Percentiles rank a stretch among this genome's conserved stretches.
Conservation (phyloP, 2,113 vertebrate species). For the Petrocephalus zakoni region DNA sequence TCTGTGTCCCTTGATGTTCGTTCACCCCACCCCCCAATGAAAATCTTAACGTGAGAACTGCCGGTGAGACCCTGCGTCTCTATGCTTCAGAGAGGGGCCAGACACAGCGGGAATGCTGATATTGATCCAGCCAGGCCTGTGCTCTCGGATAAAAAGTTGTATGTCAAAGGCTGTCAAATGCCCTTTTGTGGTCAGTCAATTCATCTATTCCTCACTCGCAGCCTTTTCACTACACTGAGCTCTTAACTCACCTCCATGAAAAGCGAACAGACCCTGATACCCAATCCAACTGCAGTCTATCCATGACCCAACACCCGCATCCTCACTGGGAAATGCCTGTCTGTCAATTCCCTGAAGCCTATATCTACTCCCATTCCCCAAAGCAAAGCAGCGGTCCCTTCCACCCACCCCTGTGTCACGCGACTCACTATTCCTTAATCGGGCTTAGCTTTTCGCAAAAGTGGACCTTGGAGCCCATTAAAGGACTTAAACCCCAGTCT, state of each 20-base stretch:
- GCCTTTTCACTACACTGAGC: neutral
- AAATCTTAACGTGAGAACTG: neutral
- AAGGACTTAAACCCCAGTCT: neutral
- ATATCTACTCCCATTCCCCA: neutral
- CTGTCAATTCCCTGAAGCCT: neutral
- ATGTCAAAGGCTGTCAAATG: neutral
- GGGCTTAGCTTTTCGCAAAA: neutral
- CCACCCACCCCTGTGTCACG: neutral
- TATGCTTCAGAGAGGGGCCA: neutral
- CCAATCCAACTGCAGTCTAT: neutral
- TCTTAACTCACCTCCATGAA: neutral
- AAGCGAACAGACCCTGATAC: neutral
- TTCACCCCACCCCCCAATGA: neutral
- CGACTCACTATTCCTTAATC: neutral
- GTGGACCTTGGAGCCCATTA: neutral
- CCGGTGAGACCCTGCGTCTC: neutral
- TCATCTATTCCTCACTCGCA: neutral
- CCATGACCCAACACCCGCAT: neutral
- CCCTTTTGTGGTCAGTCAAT: neutral
- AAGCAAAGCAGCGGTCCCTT: neutral
- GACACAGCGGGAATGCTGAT: neutral
- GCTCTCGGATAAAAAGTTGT: neutral
- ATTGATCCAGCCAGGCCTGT: neutral
- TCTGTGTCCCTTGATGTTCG: neutral
- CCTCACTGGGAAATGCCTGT: neutral